Percentiles rank a stretch among this genome's conserved stretches.
These are phyloP conservation scores for Drosophila nigromelanica DNA, from an alignment of 1,140 invertebrate species.

Conservation along the genomic window DNA sequence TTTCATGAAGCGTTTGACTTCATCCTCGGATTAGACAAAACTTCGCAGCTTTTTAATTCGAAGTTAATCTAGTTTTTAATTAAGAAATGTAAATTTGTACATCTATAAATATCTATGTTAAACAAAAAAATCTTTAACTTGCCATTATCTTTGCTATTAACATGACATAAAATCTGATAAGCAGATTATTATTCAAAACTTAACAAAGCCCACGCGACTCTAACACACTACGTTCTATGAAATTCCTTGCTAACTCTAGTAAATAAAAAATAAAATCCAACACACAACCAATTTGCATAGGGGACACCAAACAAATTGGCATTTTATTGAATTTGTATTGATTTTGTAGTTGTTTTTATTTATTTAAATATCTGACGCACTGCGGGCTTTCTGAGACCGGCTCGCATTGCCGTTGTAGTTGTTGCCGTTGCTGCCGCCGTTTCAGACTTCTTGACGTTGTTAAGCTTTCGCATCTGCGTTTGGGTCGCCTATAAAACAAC, in stretches of 20 bases:
- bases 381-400: slow-evolving; percentile 58
- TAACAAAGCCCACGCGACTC: slow-evolving; percentile 12
- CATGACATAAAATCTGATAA: slow-evolving; percentile 26
- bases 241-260: neutral
- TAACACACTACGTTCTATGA: neutral
- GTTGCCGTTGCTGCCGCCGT: slow-evolving; percentile 33
- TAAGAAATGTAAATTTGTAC: neutral
- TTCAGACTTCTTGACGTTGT: slow-evolving; percentile 63
- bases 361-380: slow-evolving; percentile 11
- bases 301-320: slow-evolving; percentile 47
- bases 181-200: slow-evolving; percentile 40
- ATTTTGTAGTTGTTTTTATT: slow-evolving; percentile 45
- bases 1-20: neutral
- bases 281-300: slow-evolving; percentile 48
- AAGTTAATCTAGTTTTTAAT: neutral
- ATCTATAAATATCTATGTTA: slow-evolving; percentile 24
- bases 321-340: slow-evolving; percentile 55
- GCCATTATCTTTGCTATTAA: slow-evolving; percentile 20
- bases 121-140: slow-evolving; percentile 15
- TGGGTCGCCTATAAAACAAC: slow-evolving; percentile 72
- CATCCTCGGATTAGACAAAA: neutral
- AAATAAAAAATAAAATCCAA: slow-evolving; percentile 12
- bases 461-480: slow-evolving; percentile 71
- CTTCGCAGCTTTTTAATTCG: neutral
- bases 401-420: slow-evolving; percentile 51